Base-by-base conservation (phyloP, 2,113 vertebrate species). In the Labeo catla region DNA sequence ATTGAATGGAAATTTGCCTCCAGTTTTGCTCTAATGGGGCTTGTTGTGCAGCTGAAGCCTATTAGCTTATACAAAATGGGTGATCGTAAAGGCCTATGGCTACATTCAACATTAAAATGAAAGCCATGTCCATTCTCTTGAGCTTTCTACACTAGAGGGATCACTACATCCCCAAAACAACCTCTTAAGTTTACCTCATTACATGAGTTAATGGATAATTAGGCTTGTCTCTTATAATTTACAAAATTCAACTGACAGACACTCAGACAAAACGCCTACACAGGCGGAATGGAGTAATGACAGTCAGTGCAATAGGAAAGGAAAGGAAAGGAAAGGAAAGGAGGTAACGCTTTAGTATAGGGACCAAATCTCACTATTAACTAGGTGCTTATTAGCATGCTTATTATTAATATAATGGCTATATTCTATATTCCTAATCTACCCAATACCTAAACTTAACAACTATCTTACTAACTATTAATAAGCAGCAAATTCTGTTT, bases 31-130 rank as follows among this genome's bases (percentile, higher is more conserved):
- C n/a, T 45, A 45, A 78, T 72, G 19, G 45, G 61, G 47, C 34
- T 72, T 63, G 39, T 65, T 76, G 50, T 39, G 34, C 28, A n/a
- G 36, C 68, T 70, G 61, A 39, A 39, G 59, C 57, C 45, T 73
- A 54, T 70, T 16, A 59, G 28, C 12, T 70, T 23, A 74, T 28
- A 52, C 61, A 73, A 65, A 68, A n/a, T 39, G 39, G 65, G 39
- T 54, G 52, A 52, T 73, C n/a, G 9, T 72, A 63, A 43, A 74
- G 54, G 19, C 47, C 49, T 52, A n/a, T 65, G 43, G 28, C 59
- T 39, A 68, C 54, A 80, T 80, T 81, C 19, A 65, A 28, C 2
- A 19, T 81, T 23, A 66, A 76, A 68, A 78, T 73, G 10, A 54
- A 85, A 68, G 43, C 39, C 57, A 50, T 54, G 57, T 54, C 19